phyloP scores from a whole-genome alignment of 2,888 invertebrate genomes.

The Alsophila aescularia region DNA sequence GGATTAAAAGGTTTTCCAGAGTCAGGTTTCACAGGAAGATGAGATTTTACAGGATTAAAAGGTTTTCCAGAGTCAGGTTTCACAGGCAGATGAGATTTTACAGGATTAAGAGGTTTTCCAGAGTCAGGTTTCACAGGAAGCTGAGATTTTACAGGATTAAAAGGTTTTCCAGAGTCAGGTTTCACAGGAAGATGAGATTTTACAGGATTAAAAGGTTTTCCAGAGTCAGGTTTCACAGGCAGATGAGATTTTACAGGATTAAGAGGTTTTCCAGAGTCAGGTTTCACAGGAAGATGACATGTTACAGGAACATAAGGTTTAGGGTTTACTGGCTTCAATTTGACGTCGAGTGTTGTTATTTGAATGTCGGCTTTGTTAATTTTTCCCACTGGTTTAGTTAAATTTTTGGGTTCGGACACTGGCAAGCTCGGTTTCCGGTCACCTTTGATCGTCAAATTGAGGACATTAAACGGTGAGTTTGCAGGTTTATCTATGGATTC shows the following conservation, averaged over 20 bases:
- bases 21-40: too few relatives aligned
- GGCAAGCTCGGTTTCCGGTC: background rate
- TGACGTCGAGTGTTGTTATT: slow-evolving; percentile 47
- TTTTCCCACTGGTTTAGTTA: slow-evolving; percentile 58
- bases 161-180: background rate
- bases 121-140: too few relatives aligned
- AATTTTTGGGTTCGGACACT: slow-evolving; percentile 31
- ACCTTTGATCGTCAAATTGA: background rate
- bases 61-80: background rate
- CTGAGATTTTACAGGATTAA: background rate
- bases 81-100: background rate
- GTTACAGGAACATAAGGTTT: too few relatives aligned
- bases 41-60: background rate
- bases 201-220: background rate
- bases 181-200: slow-evolving; percentile 1
- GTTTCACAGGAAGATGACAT: background rate
- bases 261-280: too few relatives aligned
- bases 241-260: too few relatives aligned
- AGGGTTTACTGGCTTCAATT: slow-evolving; percentile 4
- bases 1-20: background rate
- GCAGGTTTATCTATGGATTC: background rate
- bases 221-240: too few relatives aligned
- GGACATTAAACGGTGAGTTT: slow-evolving; percentile 1
- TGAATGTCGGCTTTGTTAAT: slow-evolving; percentile 71
- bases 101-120: background rate